phyloP scores from a whole-genome alignment of 2,888 invertebrate species.

The Lasioglossum lativentre region DNA sequence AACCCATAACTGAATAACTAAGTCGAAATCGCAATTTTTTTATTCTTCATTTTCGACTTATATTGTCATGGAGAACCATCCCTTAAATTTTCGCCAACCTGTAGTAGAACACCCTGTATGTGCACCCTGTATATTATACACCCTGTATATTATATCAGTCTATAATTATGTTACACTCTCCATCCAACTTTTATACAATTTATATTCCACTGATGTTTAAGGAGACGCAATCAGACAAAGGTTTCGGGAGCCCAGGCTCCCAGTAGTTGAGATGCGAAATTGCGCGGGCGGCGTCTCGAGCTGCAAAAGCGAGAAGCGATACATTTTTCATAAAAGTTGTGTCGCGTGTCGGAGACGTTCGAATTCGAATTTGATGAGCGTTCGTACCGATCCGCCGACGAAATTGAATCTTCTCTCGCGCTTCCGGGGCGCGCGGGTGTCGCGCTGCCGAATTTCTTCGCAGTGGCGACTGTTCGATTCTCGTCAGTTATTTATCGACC shows the following conservation, averaged over 20 bases:
- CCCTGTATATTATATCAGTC: too few relatives aligned
- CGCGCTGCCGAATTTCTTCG: constrained; percentile 52
- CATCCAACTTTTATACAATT: too few relatives aligned
- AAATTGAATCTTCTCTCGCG: constrained; percentile 80
- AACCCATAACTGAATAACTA: too few relatives aligned
- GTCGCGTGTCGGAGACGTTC: neutral
- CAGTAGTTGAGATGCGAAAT: neutral
- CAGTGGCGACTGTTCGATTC: constrained; percentile 71
- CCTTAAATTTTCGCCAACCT: too few relatives aligned
- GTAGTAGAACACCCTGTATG: too few relatives aligned
- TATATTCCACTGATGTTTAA: neutral
- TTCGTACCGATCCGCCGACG: constrained; percentile 75
- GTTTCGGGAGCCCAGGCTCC: neutral
- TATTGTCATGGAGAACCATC: too few relatives aligned
- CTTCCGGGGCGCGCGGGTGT: constrained; percentile 48
- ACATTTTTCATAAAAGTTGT: constrained; percentile 46
- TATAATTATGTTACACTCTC: too few relatives aligned
- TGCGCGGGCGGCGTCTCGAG: neutral
- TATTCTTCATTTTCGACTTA: too few relatives aligned
- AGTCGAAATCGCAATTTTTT: too few relatives aligned
- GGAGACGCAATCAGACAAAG: neutral
- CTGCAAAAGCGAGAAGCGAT: neutral
- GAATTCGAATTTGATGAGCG: constrained; percentile 79
- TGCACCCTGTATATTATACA: too few relatives aligned
- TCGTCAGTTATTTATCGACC: constrained; percentile 83